These are phyloP conservation scores for Rapana venosa DNA, from an alignment of 2,888 invertebrate genomes.

Conservation along the genomic window DNA sequence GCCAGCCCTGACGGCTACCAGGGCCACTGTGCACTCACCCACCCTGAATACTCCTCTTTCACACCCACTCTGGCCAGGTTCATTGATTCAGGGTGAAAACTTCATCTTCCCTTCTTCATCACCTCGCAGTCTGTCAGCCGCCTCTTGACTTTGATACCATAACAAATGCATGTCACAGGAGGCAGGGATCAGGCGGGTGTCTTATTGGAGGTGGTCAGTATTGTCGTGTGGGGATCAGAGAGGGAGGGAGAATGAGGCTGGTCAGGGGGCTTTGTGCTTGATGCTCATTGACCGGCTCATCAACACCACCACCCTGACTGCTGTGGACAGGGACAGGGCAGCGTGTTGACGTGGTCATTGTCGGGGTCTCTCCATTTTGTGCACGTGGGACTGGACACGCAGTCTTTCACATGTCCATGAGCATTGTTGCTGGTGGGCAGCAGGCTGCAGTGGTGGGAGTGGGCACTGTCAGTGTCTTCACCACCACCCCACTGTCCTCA, in stretches of 20 bases:
- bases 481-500: background rate
- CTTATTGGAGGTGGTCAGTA: background rate
- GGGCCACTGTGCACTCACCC: too few species aligned
- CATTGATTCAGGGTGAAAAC: background rate
- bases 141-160: background rate
- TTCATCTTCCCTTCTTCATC: background rate
- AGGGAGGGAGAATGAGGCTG: too few species aligned
- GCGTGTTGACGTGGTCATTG: too few species aligned
- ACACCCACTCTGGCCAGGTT: background rate
- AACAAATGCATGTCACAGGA: conserved; percentile 8
- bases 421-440: background rate
- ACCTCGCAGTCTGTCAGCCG: background rate
- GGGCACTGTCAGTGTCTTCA: background rate
- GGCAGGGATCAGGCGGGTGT: background rate
- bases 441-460: background rate
- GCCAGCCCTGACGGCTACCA: too few species aligned
- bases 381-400: background rate
- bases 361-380: background rate
- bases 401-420: background rate
- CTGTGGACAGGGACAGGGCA: too few species aligned
- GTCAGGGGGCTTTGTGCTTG: too few species aligned
- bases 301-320: too few species aligned
- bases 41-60: too few species aligned
- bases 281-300: too few species aligned
- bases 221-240: background rate